phyloP scores from a whole-genome alignment of 2,113 vertebrate species.

The Seriola dumerili region DNA sequence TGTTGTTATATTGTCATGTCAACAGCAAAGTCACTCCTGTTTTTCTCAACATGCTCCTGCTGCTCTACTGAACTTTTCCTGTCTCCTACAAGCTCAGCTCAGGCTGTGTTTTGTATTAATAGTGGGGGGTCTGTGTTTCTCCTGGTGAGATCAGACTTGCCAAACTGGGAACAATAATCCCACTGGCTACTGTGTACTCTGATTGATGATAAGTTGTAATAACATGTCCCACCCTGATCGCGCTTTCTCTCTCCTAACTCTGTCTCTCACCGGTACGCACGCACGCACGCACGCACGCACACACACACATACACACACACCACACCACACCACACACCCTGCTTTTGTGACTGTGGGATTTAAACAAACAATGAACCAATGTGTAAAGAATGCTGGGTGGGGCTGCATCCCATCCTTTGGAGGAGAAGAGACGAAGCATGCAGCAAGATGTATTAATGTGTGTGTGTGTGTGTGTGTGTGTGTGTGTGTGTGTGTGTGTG shows the following conservation, averaged over 20 bases:
- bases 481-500: too few species aligned
- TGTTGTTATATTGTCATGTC: background rate
- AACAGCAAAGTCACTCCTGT: background rate
- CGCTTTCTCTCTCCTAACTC: slow-evolving; percentile 41
- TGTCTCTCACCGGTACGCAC: slow-evolving; percentile 35
- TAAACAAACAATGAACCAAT: slow-evolving; percentile 79
- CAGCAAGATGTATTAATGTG: slow-evolving; percentile 33
- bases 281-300: slow-evolving; percentile 19
- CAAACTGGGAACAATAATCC: slow-evolving; percentile 70
- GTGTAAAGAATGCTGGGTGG: slow-evolving; percentile 80
- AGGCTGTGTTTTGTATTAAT: slow-evolving; percentile 27
- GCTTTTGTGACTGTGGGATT: slow-evolving; percentile 72
- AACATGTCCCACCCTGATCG: slow-evolving; percentile 73
- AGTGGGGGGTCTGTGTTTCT: slow-evolving; percentile 21
- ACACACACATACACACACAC: slow-evolving; percentile 20
- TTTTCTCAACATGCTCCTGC: background rate
- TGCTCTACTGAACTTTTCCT: slow-evolving; percentile 19
- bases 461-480: slow-evolving; percentile 3
- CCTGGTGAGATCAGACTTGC: slow-evolving; percentile 58
- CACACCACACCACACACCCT: slow-evolving; percentile 55
- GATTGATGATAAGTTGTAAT: slow-evolving; percentile 71
- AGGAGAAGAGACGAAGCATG: slow-evolving; percentile 57
- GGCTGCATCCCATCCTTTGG: slow-evolving; percentile 69
- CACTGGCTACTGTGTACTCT: slow-evolving; percentile 69
- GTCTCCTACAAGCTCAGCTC: slow-evolving; percentile 14